These are phyloP conservation scores for Oscheius sp. DNA, from an alignment of 2,888 invertebrate species.

Conservation along the genomic window DNA sequence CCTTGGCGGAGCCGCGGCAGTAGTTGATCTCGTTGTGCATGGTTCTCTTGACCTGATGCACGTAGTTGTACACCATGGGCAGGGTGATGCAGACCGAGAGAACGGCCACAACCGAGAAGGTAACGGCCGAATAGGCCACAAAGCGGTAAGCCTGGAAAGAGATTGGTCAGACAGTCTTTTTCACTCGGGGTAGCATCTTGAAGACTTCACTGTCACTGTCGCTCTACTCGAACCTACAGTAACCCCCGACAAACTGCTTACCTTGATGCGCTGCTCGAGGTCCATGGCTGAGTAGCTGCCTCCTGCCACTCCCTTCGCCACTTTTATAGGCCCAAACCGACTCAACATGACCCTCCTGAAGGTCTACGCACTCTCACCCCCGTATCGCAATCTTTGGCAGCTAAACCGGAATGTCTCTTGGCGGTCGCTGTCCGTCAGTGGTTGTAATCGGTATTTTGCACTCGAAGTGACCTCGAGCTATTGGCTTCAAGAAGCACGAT, in stretches of 20 bases:
- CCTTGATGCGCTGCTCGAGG: slow-evolving; percentile 57
- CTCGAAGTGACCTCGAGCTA: slow-evolving; percentile 19
- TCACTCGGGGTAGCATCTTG: too few species aligned
- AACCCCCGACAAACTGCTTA: neutral
- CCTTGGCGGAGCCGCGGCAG: slow-evolving; percentile 68
- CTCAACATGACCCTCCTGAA: neutral
- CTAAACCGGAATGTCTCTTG: slow-evolving; percentile 22
- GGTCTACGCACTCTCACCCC: neutral
- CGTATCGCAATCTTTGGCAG: neutral
- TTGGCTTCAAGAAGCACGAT: neutral
- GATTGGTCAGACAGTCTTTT: neutral
- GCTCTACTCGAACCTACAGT: too few species aligned
- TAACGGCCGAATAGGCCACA: slow-evolving; percentile 61
- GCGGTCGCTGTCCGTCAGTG: slow-evolving; percentile 7
- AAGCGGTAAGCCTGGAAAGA: slow-evolving; percentile 52
- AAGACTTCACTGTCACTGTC: too few species aligned
- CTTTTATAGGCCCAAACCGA: slow-evolving; percentile 6
- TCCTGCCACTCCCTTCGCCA: neutral
- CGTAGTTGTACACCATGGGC: slow-evolving; percentile 73
- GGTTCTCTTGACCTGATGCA: slow-evolving; percentile 67
- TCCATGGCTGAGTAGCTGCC: slow-evolving; percentile 45
- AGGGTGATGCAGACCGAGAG: slow-evolving; percentile 63
- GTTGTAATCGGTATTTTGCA: slow-evolving; percentile 29
- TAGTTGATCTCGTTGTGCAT: slow-evolving; percentile 72
- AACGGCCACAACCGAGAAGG: slow-evolving; percentile 61